Percentiles rank a stretch among this genome's conserved stretches.
Evolutionary conservation across 2,113 vertebrate genomes (phyloP).

Genomic region (Bubo bubo): DNA sequence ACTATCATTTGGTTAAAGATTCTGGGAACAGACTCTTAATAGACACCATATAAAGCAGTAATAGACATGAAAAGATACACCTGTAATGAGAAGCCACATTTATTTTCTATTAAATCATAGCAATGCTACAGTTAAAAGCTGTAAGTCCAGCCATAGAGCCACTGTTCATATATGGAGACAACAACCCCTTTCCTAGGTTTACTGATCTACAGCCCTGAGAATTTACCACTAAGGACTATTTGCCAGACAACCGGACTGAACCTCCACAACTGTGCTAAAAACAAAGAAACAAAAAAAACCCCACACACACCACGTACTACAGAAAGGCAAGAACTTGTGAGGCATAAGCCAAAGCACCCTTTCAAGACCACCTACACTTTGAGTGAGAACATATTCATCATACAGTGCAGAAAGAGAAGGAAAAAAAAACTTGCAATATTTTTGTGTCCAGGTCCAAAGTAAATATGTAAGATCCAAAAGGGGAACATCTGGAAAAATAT

Average conservation of each 20-base stretch:
- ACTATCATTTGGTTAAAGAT: not conserved
- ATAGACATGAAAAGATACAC: not conserved
- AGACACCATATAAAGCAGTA: not conserved
- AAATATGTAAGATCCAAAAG: not conserved
- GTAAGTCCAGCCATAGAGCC: not conserved
- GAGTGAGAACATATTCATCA: not conserved
- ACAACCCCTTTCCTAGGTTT: not conserved
- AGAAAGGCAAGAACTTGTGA: not conserved
- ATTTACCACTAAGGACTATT: not conserved
- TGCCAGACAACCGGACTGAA: not conserved
- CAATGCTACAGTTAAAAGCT: not conserved
- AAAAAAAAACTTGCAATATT: not conserved
- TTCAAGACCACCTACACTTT: not conserved
- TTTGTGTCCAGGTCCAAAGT: not conserved
- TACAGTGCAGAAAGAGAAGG: not conserved
- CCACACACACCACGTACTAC: too few relatives aligned
- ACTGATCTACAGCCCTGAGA: not conserved
- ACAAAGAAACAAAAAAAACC: not conserved
- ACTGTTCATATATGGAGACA: not conserved
- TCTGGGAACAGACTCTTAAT: not conserved
- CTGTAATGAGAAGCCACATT: not conserved
- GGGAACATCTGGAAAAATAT: not conserved
- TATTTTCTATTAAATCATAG: not conserved
- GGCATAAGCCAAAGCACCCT: not conserved
- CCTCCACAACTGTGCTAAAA: not conserved